A percentile compares a stretch with the other conserved stretches of the same genome.
Conservation (phyloP, 2,888 invertebrate species). For the Latrodectus hesperus region DNA sequence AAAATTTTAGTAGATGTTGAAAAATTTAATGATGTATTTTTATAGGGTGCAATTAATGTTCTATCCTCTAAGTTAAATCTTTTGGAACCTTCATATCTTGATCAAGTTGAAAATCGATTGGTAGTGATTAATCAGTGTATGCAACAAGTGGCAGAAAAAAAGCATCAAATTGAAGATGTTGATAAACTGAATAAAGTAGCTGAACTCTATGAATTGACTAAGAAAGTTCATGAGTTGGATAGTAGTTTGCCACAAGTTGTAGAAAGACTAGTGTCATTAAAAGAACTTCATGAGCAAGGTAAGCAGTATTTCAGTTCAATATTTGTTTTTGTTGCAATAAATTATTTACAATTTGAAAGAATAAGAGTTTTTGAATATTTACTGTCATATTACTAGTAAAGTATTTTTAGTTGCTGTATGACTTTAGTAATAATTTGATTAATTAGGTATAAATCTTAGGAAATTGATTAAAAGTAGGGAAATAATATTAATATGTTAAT, state of each 20-base stretch:
- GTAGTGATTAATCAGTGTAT: constrained; percentile 85
- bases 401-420: no score
- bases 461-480: no score
- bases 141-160: constrained; percentile 82
- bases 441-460: neutral
- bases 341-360: constrained; percentile 49
- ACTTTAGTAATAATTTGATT: neutral
- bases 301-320: constrained; percentile 61
- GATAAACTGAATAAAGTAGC: constrained; percentile 76
- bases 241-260: constrained; percentile 86
- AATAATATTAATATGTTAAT: no score
- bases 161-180: constrained; percentile 77
- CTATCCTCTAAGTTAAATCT: constrained; percentile 86
- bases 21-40: neutral
- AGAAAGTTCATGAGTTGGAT: constrained; percentile 87
- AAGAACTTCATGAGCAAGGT: constrained; percentile 93
- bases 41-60: constrained; percentile 84
- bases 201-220: constrained; percentile 89
- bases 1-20: no score
- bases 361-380: neutral
- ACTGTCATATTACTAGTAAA: no score
- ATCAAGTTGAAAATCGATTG: constrained; percentile 87
- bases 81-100: constrained; percentile 87
- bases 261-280: constrained; percentile 89
- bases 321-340: neutral